A percentile compares a stretch with the other conserved stretches of the same genome.
Conservation (phyloP, 2,888 invertebrate genomes). For the Heliothis peltigera region DNA sequence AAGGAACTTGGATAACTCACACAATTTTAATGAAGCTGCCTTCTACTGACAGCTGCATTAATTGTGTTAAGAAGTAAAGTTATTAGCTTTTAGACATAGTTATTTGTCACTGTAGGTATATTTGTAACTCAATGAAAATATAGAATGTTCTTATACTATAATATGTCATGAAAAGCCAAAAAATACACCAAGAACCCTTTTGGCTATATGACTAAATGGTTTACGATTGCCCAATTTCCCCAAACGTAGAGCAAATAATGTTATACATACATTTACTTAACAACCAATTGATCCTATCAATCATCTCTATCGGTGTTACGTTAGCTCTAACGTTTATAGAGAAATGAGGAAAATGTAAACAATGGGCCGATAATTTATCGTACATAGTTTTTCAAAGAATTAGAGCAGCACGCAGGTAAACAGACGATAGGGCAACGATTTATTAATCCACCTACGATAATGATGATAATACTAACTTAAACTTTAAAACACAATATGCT, state of each 20-base stretch:
- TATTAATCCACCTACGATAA: slow-evolving; percentile 16
- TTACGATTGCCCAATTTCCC: neutral
- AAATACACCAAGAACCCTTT: too few relatives aligned
- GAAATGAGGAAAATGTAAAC: slow-evolving; percentile 52
- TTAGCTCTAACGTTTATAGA: slow-evolving; percentile 25
- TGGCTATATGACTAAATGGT: neutral
- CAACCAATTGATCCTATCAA: neutral
- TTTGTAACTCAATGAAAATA: too few relatives aligned
- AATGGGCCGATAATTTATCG: slow-evolving; percentile 37
- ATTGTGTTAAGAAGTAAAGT: too few relatives aligned
- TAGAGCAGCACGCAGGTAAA: slow-evolving; percentile 19
- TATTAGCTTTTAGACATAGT: too few relatives aligned
- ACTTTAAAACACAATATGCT: neutral
- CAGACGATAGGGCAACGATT: slow-evolving; percentile 6
- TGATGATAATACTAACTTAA: neutral
- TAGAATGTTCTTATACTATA: too few relatives aligned
- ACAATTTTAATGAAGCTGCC: too few relatives aligned
- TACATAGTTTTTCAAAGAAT: slow-evolving; percentile 30
- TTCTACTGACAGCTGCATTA: too few relatives aligned
- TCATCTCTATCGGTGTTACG: slow-evolving; percentile 23
- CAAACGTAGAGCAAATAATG: neutral
- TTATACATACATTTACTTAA: neutral
- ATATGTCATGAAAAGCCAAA: too few relatives aligned
- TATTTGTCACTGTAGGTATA: too few relatives aligned
- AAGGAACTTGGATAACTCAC: neutral